Conservation (phyloP, 2,113 vertebrate genomes). For the Onychorhynchus coronatus region DNA sequence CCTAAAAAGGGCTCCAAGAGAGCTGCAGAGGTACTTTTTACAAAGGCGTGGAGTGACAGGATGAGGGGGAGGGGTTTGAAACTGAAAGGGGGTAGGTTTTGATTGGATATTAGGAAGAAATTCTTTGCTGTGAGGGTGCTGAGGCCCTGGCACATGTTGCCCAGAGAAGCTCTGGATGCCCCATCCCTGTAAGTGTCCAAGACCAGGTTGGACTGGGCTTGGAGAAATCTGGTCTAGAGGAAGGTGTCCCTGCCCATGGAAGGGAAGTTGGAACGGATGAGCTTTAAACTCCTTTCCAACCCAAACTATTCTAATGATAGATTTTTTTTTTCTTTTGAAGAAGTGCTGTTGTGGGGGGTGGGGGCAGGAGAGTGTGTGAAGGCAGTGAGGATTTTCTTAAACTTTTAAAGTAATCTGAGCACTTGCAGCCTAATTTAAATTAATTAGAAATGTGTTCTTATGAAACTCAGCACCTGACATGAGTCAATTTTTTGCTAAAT, state of each 20-base stretch:
- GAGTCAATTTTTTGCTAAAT: neutral
- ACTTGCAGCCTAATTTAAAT: neutral
- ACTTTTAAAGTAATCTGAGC: neutral
- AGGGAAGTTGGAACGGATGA: neutral
- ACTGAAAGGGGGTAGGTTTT: neutral
- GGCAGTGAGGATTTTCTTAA: neutral
- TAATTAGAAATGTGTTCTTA: neutral
- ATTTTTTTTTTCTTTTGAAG: neutral
- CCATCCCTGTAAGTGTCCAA: neutral
- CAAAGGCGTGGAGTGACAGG: neutral
- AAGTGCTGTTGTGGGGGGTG: neutral
- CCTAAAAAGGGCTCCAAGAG: neutral
- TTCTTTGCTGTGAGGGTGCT: neutral
- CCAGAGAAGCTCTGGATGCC: neutral
- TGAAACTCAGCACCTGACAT: neutral
- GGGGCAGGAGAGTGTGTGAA: neutral
- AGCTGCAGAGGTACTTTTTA: neutral
- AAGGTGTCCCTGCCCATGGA: neutral
- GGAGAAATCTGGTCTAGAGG: accelerated
- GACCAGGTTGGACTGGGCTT: accelerated
- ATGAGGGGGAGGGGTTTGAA: neutral
- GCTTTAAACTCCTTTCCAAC: neutral
- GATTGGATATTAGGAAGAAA: neutral
- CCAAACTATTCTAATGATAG: neutral
- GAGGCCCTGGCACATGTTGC: neutral